Evolutionary conservation across 2,888 invertebrate species (phyloP), one percentile per base, ranked within the genome.

Genomic region (Thyatira batis): DNA sequence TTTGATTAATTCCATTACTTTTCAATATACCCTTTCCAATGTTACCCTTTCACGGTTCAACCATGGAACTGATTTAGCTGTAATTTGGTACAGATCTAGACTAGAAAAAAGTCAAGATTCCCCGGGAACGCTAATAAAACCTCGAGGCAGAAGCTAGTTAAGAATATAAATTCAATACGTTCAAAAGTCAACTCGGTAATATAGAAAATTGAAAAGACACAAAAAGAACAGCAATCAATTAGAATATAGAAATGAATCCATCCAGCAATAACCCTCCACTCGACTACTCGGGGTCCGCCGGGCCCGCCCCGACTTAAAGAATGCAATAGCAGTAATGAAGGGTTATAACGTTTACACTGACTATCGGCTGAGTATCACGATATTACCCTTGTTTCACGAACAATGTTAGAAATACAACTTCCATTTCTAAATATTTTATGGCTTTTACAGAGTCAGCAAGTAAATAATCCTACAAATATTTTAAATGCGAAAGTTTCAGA

Each of bases 281-380:
- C 4, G 5, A 11, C 8, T 11, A 13, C 27, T 8, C 13, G n/a
- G 27, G 45, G n/a, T 10, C 23, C 21, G 28, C 23, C 27, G 9
- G 27, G 17, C 20, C 48, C 13, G 17, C 48, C 17, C 48, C 48
- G 48, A 27, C n/a, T 56, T 49, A 54, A 60, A 67, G 62, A 66
- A 71, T 71, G 69, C 67, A 71, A 70, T 67, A 69, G 58, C 55
- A 49, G 54, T 76, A 78, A 81, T 78, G 63, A 76, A 65, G 66
- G 78, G 71, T 69, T 75, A 73, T 72, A 70, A 63, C 54, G 61
- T 63, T 63, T 58, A 65, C 57, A 58, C 58, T 64, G 58, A 61
- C 51, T 51, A 57, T 60, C 55, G 58, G 57, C 48, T 59, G 61
- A 50, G 39, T 28, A 57, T 60, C 68, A 64, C 62, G 60, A 67